Evolutionary conservation across 2,113 vertebrate species (phyloP), one percentile per base, ranked within the genome.

Genomic region (Hucho hucho): DNA sequence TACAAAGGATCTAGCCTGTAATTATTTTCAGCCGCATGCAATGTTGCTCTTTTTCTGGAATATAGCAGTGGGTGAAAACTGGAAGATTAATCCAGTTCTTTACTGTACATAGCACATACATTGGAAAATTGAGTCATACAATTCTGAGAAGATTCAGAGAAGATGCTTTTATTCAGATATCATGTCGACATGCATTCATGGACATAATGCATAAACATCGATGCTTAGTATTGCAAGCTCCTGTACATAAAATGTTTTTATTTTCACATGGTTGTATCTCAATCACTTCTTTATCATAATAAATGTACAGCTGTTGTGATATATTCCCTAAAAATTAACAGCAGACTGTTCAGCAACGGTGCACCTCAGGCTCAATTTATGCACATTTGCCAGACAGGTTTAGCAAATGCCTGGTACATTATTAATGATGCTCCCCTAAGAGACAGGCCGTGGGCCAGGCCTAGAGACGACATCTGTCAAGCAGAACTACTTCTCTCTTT

Each of bases 311-410:
- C n/a, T 46, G 72, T 81, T 74, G 77, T 66, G 71, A 79, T 77
- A 75, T 78, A 28, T 58, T 74, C 63, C 14, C 65, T 69, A 75
- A 47, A 68, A 91, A 82, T 74, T 85, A 91, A 83, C 75, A 71
- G 59, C 65, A 82, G 74, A 43, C 75, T 81, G 82, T 74, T 84
- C 79, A 88, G 77, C 87, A 83, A 75, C 70, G 72, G 81, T 81
- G 66, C 78, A 87, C 84, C 82, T 81, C 67, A 5, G 75, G 84
- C 83, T 84, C 77, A 86, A 83, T 81, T 83, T 83, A 86, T 66
- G 69, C 86, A 81, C 86, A 84, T 84, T 89, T 88, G 90, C 89
- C 90, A 89, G 80, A 86, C 90, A 91, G 79, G 70, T 89, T 84
- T 84, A 83, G 80, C 89, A 88, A 82, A 72, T 82, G 84, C 81